phyloP scores from a whole-genome alignment of 2,113 vertebrate species.

The Gnathonemus echidnorhynchus region DNA sequence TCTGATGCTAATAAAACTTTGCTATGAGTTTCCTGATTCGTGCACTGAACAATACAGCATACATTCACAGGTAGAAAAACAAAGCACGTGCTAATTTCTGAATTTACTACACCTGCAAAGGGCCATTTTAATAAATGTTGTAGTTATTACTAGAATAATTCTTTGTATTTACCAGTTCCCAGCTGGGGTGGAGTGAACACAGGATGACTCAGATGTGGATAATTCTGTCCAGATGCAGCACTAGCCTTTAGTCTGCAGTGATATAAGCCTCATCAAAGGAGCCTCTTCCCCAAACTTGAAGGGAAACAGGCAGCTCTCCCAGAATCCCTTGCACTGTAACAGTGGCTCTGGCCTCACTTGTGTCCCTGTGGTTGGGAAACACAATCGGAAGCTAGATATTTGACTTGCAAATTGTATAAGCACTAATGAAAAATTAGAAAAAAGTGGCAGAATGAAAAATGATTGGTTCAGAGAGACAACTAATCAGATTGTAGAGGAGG shows the following conservation, averaged over 20 bases:
- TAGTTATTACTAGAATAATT: neutral
- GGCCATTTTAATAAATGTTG: neutral
- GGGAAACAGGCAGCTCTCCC: constrained; percentile 57
- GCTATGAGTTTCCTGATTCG: neutral
- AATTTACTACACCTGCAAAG: neutral
- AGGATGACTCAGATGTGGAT: neutral
- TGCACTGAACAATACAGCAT: neutral
- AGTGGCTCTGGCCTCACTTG: constrained; percentile 46
- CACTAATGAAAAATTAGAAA: neutral
- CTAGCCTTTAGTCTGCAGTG: neutral
- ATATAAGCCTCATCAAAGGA: constrained; percentile 51
- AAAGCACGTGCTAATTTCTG: neutral
- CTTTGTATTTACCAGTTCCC: neutral
- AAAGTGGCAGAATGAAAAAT: neutral
- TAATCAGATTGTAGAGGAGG: too few species aligned
- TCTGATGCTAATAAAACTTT: neutral
- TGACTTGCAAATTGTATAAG: neutral
- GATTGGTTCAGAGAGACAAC: too few species aligned
- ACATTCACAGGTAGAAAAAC: neutral
- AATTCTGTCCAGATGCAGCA: neutral
- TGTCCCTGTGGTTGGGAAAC: constrained; percentile 51
- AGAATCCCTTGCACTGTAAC: constrained; percentile 66
- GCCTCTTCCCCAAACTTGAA: constrained; percentile 67
- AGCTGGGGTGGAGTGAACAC: neutral
- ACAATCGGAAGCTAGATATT: neutral